Conservation (phyloP, 2,797 vertebrate species). For the Sylvia borin region DNA sequence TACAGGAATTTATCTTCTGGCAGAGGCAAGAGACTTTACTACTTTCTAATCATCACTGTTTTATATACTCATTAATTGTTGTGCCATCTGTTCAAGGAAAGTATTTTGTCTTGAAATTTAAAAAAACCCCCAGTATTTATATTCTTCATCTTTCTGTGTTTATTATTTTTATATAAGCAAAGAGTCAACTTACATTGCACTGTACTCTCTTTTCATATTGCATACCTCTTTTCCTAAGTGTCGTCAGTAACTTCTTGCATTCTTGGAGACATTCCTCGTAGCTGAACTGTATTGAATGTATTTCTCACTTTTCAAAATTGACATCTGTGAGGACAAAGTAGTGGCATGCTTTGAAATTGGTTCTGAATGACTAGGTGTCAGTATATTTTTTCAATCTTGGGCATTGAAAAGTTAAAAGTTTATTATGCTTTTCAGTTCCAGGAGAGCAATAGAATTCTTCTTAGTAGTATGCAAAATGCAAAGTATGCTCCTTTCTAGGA, state of each 20-base stretch:
- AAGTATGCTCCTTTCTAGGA: background rate
- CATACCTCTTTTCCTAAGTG: background rate
- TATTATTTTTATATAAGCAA: background rate
- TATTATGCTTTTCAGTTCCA: background rate
- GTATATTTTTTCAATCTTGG: background rate
- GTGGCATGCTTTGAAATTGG: background rate
- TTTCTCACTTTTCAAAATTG: background rate
- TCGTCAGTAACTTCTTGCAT: background rate
- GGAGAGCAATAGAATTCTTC: background rate
- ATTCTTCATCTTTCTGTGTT: background rate
- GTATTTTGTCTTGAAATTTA: background rate
- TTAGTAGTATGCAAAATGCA: background rate
- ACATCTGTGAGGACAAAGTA: background rate
- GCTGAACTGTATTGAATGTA: background rate
- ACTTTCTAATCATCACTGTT: background rate
- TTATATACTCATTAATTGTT: slow-evolving; percentile 20
- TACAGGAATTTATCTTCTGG: background rate
- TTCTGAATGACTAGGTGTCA: background rate
- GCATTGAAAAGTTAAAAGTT: background rate
- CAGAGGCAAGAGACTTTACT: background rate
- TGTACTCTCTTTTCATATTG: background rate
- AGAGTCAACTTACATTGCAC: background rate
- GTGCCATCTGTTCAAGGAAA: slow-evolving; percentile 11
- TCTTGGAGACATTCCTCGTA: background rate
- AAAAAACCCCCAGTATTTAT: background rate